These are phyloP conservation scores for Eupithecia pulchellata DNA, from an alignment of 2,888 invertebrate species.

Conservation along the genomic window DNA sequence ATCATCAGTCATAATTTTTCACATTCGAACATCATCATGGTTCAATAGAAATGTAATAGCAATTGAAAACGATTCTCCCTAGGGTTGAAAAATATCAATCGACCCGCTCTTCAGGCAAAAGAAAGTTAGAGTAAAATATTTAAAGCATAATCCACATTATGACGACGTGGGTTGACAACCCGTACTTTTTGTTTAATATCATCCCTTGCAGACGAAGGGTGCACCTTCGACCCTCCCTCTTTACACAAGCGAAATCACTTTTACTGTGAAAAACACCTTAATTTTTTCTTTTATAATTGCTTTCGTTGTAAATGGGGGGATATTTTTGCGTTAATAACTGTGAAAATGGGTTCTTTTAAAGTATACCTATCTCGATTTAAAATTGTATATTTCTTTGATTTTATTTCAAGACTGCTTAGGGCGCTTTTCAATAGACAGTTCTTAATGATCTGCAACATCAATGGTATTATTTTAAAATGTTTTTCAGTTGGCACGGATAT, in stretches of 20 bases:
- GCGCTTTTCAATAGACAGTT: not conserved
- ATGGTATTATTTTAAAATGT: slow-evolving; percentile 11
- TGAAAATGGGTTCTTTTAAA: slow-evolving; percentile 71
- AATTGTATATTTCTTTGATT: slow-evolving; percentile 25
- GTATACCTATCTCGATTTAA: slow-evolving; percentile 15
- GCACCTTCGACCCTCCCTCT: slow-evolving; percentile 67
- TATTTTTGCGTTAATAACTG: slow-evolving; percentile 45
- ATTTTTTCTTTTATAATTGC: slow-evolving; percentile 46
- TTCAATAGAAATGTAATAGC: too few species aligned
- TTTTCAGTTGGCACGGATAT: not conserved
- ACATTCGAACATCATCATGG: too few species aligned
- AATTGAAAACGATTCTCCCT: too few species aligned
- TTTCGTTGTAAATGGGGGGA: slow-evolving; percentile 41
- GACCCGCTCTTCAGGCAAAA: too few species aligned
- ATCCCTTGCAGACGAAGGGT: slow-evolving; percentile 74
- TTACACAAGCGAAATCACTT: slow-evolving; percentile 76
- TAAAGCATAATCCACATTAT: slow-evolving; percentile 44
- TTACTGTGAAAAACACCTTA: slow-evolving; percentile 55
- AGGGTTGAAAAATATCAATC: too few species aligned
- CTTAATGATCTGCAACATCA: not conserved
- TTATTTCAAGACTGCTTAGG: slow-evolving; percentile 19
- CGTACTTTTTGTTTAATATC: slow-evolving; percentile 72
- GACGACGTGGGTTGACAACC: slow-evolving; percentile 40
- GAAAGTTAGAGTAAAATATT: too few species aligned
- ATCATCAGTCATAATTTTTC: too few species aligned